Conservation (phyloP, 2,113 vertebrate genomes). For the Rhinogobius similis region DNA sequence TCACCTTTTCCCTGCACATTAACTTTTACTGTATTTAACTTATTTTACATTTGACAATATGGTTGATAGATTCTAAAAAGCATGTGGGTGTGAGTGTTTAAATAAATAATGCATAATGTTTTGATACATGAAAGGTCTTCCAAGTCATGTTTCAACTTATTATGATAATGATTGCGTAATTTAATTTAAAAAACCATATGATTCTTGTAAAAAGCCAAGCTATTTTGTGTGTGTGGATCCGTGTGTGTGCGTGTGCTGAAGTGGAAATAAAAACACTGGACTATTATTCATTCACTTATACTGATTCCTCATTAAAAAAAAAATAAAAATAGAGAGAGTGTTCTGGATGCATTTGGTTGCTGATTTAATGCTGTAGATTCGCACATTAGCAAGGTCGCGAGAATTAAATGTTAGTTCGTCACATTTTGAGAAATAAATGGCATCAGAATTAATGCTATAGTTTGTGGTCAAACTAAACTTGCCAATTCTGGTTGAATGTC, state of each 20-base stretch:
- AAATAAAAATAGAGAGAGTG: not conserved
- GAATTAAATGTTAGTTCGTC: too few species aligned
- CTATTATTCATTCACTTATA: not conserved
- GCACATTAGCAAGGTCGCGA: constrained; percentile 1
- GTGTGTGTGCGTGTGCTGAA: too few species aligned
- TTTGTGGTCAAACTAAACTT: too few species aligned
- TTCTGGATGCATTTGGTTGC: not conserved
- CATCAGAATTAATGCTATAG: too few species aligned
- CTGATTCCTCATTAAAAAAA: not conserved
- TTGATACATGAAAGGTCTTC: constrained; percentile 7
- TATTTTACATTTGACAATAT: not conserved
- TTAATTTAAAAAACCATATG: not conserved
- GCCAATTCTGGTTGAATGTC: too few species aligned
- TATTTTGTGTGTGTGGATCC: too few species aligned
- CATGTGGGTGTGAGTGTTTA: constrained; percentile 2
- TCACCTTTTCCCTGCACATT: constrained; percentile 6
- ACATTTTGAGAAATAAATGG: too few species aligned
- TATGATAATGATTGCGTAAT: not conserved
- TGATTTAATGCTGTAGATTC: not conserved
- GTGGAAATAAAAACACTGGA: not conserved
- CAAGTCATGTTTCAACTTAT: not conserved
- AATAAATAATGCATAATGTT: constrained; percentile 36
- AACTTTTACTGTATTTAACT: constrained; percentile 8
- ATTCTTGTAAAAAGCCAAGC: not conserved
- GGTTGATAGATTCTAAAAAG: constrained; percentile 14